phyloP scores from a whole-genome alignment of 1,140 invertebrate species.

The Drosophila pseudoobscura region DNA sequence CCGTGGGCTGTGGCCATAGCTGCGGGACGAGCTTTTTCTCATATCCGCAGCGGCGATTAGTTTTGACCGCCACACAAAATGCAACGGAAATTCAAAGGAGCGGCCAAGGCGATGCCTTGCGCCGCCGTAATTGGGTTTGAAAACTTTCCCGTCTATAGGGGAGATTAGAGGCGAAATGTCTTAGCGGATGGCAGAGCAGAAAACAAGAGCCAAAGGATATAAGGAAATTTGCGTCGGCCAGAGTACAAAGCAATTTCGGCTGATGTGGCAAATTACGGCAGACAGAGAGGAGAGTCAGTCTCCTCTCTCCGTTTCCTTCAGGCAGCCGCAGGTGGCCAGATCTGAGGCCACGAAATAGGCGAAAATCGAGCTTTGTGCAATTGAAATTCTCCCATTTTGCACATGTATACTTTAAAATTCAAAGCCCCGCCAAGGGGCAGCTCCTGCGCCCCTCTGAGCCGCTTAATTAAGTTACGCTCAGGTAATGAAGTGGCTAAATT shows the following conservation, averaged over 20 bases:
- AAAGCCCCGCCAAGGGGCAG: slow-evolving; percentile 27
- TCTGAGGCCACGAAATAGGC: slow-evolving; percentile 27
- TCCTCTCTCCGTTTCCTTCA: neutral
- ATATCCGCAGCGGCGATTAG: slow-evolving; percentile 74
- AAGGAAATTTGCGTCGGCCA: slow-evolving; percentile 28
- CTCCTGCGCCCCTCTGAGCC: slow-evolving; percentile 16
- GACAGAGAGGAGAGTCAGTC: slow-evolving; percentile 16
- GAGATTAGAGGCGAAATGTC: slow-evolving; percentile 7
- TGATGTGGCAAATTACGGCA: slow-evolving; percentile 38
- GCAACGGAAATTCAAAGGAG: slow-evolving; percentile 76
- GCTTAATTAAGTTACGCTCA: slow-evolving; percentile 67
- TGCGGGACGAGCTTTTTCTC: slow-evolving; percentile 45
- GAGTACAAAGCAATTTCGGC: slow-evolving; percentile 42
- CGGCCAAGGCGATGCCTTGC: slow-evolving; percentile 11
- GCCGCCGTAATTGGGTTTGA: slow-evolving; percentile 63
- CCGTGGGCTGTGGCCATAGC: slow-evolving; percentile 1
- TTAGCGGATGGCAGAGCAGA: neutral
- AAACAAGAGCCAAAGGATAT: slow-evolving; percentile 40
- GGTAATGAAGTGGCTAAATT: slow-evolving; percentile 74
- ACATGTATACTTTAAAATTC: slow-evolving; percentile 57
- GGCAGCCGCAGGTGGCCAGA: neutral
- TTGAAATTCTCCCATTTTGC: slow-evolving; percentile 49
- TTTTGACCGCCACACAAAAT: slow-evolving; percentile 55
- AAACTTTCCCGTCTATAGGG: slow-evolving; percentile 44
- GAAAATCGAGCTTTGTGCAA: slow-evolving; percentile 49